Evolutionary conservation across 2,113 vertebrate species (phyloP), one percentile per base, ranked within the genome.

Genomic region (Corvus cornix): DNA sequence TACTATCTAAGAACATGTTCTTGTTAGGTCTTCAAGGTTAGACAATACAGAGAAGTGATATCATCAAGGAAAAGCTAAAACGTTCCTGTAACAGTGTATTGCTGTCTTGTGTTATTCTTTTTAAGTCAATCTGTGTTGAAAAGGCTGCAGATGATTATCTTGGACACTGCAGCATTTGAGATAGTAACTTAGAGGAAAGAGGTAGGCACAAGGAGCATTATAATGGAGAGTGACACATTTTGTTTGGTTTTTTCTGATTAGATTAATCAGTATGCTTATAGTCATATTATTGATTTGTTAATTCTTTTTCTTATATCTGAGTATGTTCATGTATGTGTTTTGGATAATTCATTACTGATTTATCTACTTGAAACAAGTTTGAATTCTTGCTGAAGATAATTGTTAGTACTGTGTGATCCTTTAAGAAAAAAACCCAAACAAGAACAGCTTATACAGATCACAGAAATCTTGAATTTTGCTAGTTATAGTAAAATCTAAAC

Each of bases 181-280:
- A 39, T 68, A 51, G 1, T 48, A 59, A 16, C 17, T 70, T 62
- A 58, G 31, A 64, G 17, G 24, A 37, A 48, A 64, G 44, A 59
- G 2, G 5, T 46, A 2, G 7, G 7, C 2, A 1, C 11, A 48
- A 35, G 52, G 26, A 53, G 10, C 19, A 11, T 46, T 75, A 6
- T 51, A 37, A 10, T n/a, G 35, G 81, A 53, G 28, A 67, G 17
- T 4, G 2, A 3, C 17, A 41, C 10, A 28, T 56, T 68, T 22
- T 44, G 9, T 27, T 60, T 49, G 3, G 0, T 3, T 39, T 59
- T 87, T 79, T 41, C 2, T 79, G n/a, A 48, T 56, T 35, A 58
- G 5, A 33, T 74, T 41, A 70, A 70, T 66, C 21, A 44, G 3
- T 35, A 30, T 63, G 18, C 2, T 62, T 62, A 22, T 19, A 73